Evolutionary conservation across 2,797 vertebrate genomes (phyloP).

Genomic region (Taenioides sp.): DNA sequence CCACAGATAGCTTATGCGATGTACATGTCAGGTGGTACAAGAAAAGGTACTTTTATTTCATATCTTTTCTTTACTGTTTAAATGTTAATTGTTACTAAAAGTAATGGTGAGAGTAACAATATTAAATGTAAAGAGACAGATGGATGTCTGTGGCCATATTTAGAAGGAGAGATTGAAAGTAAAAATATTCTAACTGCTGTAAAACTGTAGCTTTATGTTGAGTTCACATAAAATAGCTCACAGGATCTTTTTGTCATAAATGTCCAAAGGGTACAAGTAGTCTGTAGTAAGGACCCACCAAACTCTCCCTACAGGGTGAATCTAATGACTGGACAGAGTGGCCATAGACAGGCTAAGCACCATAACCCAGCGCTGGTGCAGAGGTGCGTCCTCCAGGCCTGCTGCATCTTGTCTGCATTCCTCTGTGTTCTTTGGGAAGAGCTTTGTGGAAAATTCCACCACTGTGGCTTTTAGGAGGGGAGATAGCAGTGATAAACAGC

Average conservation of each 20-base stretch:
- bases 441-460: slow-evolving; percentile 75
- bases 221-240: not conserved
- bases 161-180: not conserved
- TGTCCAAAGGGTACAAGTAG: not conserved
- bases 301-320: slow-evolving; percentile 40
- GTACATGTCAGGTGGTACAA: not conserved
- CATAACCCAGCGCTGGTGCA: slow-evolving; percentile 44
- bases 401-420: slow-evolving; percentile 76
- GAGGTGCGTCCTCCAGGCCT: slow-evolving; percentile 51
- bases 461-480: slow-evolving; percentile 49
- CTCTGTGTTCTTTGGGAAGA: slow-evolving; percentile 51
- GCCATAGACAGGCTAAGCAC: slow-evolving; percentile 32
- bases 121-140: not conserved
- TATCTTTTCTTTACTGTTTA: not conserved
- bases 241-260: slow-evolving; percentile 11
- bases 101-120: not conserved
- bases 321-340: slow-evolving; percentile 42
- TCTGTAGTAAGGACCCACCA: slow-evolving; percentile 36
- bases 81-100: no score
- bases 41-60: not conserved
- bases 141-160: not conserved
- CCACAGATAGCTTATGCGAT: not conserved
- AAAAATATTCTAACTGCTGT: not conserved
- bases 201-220: not conserved
- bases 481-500: slow-evolving; percentile 39